Conservation (phyloP, 2,113 vertebrate genomes). For the Otocyon megalotis region DNA sequence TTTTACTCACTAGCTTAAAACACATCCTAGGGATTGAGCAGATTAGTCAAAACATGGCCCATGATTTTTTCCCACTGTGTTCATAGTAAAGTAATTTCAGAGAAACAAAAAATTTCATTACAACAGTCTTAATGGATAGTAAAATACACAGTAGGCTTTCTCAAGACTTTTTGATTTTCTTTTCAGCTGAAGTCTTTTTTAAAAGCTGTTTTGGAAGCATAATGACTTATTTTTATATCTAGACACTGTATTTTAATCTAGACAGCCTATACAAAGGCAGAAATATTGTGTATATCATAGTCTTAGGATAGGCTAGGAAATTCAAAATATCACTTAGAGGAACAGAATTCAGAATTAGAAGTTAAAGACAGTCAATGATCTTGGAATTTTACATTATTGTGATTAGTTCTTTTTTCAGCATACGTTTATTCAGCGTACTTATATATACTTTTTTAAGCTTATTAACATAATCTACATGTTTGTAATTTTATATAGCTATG, state of each 20-base stretch:
- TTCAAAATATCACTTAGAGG: neutral
- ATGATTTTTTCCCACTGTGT: neutral
- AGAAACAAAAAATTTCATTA: neutral
- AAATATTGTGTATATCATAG: neutral
- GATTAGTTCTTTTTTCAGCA: neutral
- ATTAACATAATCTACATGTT: neutral
- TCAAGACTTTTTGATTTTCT: neutral
- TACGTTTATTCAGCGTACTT: neutral
- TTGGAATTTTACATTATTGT: neutral
- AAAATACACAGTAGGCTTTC: neutral
- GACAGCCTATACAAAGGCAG: neutral
- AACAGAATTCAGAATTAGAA: neutral
- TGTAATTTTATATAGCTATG: neutral
- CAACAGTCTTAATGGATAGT: neutral
- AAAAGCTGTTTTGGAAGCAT: neutral
- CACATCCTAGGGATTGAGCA: neutral
- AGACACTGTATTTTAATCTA: neutral
- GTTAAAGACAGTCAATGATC: neutral
- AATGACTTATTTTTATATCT: neutral
- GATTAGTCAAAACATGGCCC: neutral
- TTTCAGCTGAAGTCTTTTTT: neutral
- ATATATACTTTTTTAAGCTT: neutral
- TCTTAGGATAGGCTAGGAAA: neutral
- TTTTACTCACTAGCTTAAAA: neutral
- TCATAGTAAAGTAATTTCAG: neutral